Base-by-base conservation (phyloP, 2,888 invertebrate species). In the Plebejus melissa region DNA sequence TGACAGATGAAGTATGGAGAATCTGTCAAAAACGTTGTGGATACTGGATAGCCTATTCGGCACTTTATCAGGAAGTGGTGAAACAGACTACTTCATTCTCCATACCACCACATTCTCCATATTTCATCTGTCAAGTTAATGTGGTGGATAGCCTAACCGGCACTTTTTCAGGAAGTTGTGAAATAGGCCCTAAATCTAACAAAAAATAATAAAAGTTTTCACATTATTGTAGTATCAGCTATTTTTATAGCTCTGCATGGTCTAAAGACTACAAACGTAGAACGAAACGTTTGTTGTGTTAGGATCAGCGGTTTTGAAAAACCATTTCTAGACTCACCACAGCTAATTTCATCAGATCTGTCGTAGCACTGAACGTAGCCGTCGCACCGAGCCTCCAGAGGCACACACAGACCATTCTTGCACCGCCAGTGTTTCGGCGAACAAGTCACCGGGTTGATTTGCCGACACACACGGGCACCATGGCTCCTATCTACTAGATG, bases 331-430 rank as follows among this genome's bases (percentile, higher is more conserved):
- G n/a, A 69, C 92, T 93, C 90, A 96, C 96, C 95, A 85, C 97
- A 97, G 84, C 96, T 93, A 83, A 94, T 93, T 90, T 97, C 97
- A 86, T 97, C 97, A 28, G 96, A 95, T 84, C 95, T 94, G 85
- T 97, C 96, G 81, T 95, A 96, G 87, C 97, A 97, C 84, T 97
- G 95, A 82, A 96, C 94, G 76, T 94, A 91, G 16, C 97, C 96
- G 84, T 97, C 96, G 86, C 97, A 97, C 54, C 95, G 94, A 77
- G 95, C 95, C 46, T 89, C 90, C 58, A 90, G 86, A 1, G 95
- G 93, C 74, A 97, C 95, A 83, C 97, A 97, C 77, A 96, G 93
- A 28, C 95, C 94, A 82, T 96, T 96, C n/a, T 94, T 94, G 84
- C 97, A 97, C 76, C 95, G 95, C 95, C 96, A 96, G 82, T 95